phyloP scores from a whole-genome alignment of 2,797 vertebrate species.

The Meriones psammophilus region DNA sequence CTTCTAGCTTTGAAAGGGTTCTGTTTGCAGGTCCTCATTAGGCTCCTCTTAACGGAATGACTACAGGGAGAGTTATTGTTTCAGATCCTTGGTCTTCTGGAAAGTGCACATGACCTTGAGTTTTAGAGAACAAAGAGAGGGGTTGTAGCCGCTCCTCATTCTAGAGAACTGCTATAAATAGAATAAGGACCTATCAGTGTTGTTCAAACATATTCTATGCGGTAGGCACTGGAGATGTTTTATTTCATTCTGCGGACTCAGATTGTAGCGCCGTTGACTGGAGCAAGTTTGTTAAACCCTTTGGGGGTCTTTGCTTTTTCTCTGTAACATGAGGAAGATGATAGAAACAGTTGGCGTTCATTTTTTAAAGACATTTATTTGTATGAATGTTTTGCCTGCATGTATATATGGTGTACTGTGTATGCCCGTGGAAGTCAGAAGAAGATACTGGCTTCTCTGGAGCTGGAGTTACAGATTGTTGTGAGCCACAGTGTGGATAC shows the following conservation, averaged over 20 bases:
- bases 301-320: not conserved
- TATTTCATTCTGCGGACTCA: slow-evolving; percentile 30
- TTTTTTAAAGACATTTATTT: not conserved
- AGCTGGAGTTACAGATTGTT: not conserved
- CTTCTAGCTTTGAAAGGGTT: not conserved
- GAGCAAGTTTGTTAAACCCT: not conserved
- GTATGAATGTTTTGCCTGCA: not conserved
- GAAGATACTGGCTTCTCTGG: not conserved
- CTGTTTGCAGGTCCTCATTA: not conserved
- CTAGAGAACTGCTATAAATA: not conserved
- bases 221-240: not conserved
- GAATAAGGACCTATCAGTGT: not conserved
- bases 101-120: not conserved
- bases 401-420: not conserved
- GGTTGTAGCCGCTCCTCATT: not conserved
- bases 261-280: not conserved
- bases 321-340: not conserved
- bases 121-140: not conserved
- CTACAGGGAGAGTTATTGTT: not conserved
- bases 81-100: not conserved
- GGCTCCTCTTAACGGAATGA: not conserved
- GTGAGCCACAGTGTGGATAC: not conserved
- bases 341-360: not conserved
- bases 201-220: not conserved
- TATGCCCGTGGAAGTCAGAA: not conserved